Conservation (phyloP, 2,113 vertebrate genomes). For the Machaerirhynchus nigripectus region DNA sequence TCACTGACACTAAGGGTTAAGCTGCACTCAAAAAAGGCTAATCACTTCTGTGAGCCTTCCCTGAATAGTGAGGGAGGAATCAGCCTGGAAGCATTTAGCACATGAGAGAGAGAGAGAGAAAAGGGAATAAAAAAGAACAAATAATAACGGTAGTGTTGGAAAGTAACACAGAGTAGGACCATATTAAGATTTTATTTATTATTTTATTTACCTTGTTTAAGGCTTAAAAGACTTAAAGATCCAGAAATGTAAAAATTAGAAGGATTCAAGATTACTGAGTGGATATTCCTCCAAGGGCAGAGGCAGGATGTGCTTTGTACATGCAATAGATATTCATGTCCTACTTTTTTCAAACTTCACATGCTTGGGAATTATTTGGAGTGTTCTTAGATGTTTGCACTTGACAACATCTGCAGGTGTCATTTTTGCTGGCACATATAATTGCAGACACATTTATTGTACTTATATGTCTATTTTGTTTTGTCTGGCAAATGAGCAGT, state of each 20-base stretch:
- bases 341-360: neutral
- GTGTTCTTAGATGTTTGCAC: neutral
- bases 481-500: neutral
- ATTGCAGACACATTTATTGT: neutral
- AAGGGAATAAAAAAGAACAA: neutral
- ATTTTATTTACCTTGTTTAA: neutral
- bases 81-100: neutral
- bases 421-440: neutral
- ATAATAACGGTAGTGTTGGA: neutral
- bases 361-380: neutral
- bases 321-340: neutral
- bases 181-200: neutral
- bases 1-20: neutral
- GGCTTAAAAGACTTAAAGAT: neutral
- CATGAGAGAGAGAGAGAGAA: neutral
- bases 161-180: neutral
- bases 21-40: neutral
- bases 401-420: neutral
- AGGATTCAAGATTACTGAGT: neutral
- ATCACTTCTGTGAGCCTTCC: neutral
- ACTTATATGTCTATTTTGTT: slow-evolving; percentile 15
- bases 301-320: neutral
- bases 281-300: neutral
- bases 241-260: neutral
- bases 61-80: neutral